Conservation (phyloP, 2,888 invertebrate genomes). For the Leptura quadrifasciata region DNA sequence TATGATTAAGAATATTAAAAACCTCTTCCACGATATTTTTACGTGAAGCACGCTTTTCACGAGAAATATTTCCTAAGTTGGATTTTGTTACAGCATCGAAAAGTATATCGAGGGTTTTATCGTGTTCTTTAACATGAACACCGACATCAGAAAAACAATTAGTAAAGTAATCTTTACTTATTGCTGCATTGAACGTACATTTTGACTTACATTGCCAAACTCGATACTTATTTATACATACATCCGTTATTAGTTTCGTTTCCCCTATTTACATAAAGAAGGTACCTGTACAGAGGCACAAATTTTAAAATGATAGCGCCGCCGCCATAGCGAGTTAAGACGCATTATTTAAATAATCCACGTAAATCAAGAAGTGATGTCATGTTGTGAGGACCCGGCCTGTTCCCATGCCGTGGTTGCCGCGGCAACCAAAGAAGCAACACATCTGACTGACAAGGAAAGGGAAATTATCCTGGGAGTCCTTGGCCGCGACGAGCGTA, state of each 20-base stretch:
- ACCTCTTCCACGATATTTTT: too few species aligned
- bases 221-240: too few species aligned
- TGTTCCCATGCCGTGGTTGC: conserved; percentile 70
- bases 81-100: too few species aligned
- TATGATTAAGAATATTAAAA: too few species aligned
- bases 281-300: background rate
- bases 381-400: conserved; percentile 68
- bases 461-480: conserved; percentile 76
- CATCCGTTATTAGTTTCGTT: background rate
- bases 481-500: conserved; percentile 75
- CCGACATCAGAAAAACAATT: too few species aligned
- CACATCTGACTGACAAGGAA: conserved; percentile 70
- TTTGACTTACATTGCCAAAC: too few species aligned
- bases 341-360: conserved; percentile 25
- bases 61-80: too few species aligned
- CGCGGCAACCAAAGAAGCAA: conserved; percentile 70
- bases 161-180: too few species aligned
- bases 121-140: too few species aligned
- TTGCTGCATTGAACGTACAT: too few species aligned
- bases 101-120: too few species aligned
- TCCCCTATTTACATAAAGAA: background rate
- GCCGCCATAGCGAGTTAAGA: background rate
- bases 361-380: conserved; percentile 50
- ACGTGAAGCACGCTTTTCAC: too few species aligned
- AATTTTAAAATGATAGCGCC: background rate